A percentile compares a stretch with the other conserved stretches of the same genome.
Evolutionary conservation across 2,888 invertebrate genomes (phyloP).

Genomic region (Synergus japonicus): DNA sequence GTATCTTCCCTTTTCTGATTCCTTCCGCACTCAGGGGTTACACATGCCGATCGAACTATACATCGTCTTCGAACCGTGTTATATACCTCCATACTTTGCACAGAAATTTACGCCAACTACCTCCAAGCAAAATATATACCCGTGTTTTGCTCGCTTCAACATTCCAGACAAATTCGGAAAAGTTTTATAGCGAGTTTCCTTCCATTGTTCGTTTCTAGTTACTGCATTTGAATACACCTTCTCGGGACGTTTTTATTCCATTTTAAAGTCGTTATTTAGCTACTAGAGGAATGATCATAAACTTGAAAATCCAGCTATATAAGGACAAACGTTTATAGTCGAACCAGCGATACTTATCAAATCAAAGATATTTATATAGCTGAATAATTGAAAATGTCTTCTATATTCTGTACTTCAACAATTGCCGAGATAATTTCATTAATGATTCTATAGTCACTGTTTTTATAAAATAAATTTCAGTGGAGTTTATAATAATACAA

Average conservation of each 20-base stretch:
- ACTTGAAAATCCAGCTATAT: no score
- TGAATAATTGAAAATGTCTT: no score
- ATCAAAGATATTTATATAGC: no score
- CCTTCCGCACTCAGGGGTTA: slow-evolving; percentile 35
- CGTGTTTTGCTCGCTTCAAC: slow-evolving; percentile 8
- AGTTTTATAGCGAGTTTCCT: neutral
- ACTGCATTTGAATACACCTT: neutral
- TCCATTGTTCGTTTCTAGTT: neutral
- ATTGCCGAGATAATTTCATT: neutral
- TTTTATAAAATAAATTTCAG: neutral
- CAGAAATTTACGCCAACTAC: slow-evolving; percentile 21
- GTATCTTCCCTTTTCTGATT: slow-evolving; percentile 46
- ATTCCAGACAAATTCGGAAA: slow-evolving; percentile 19
- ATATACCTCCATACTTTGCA: neutral
- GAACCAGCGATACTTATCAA: no score
- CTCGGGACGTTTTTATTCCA: neutral
- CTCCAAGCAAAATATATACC: slow-evolving; percentile 27
- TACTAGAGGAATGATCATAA: neutral
- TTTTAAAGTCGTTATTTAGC: neutral
- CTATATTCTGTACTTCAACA: neutral
- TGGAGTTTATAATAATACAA: neutral
- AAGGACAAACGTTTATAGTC: no score
- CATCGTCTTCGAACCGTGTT: neutral
- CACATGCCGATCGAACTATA: slow-evolving; percentile 38
- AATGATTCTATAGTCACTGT: neutral